phyloP scores from a whole-genome alignment of 2,888 invertebrate species.

The Augochlorella aurata region DNA sequence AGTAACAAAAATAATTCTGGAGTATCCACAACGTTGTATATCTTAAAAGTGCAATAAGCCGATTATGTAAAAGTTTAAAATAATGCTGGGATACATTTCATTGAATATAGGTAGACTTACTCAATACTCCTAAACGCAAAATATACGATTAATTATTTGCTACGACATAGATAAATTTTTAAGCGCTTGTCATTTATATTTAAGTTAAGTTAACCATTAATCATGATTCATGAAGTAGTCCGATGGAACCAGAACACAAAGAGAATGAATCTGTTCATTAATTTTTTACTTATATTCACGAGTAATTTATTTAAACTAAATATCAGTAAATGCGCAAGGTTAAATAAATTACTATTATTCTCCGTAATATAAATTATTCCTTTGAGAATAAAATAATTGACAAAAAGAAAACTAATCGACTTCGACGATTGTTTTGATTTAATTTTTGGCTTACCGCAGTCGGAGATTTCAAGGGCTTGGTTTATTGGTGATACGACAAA shows the following conservation, averaged over 20 bases:
- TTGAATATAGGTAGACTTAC: neutral
- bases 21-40: neutral
- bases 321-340: too few species aligned
- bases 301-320: neutral
- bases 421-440: neutral
- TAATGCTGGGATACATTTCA: neutral
- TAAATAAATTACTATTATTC: neutral
- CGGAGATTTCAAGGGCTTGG: slow-evolving; percentile 33
- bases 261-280: neutral
- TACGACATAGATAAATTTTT: neutral
- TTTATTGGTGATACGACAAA: slow-evolving; percentile 16
- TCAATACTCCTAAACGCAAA: neutral
- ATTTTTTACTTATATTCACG: neutral
- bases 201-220: neutral
- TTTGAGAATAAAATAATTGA: neutral
- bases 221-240: neutral
- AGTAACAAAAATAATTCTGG: neutral
- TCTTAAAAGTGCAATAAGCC: neutral
- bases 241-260: neutral
- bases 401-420: neutral
- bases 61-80: neutral
- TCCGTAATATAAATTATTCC: neutral
- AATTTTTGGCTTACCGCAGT: slow-evolving; percentile 44
- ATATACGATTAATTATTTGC: neutral
- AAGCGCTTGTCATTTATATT: neutral